Conservation (phyloP, 2,888 invertebrate genomes). For the Diabrotica balteata region DNA sequence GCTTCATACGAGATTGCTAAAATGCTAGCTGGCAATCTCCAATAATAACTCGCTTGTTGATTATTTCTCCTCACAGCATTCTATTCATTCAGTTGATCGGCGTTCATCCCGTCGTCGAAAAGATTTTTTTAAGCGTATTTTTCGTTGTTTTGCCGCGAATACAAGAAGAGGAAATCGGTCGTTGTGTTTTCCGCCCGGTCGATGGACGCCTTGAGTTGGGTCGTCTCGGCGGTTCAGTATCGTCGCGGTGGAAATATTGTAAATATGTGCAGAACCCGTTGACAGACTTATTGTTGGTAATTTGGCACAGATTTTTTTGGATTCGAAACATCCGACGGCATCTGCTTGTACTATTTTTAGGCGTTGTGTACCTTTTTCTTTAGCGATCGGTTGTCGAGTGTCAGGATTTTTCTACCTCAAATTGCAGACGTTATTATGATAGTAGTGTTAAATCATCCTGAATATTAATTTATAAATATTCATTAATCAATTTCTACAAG, state of each 20-base stretch:
- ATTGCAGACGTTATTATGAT: no score
- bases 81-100: conserved; percentile 16
- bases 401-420: no score
- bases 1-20: conserved; percentile 3
- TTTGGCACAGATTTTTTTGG: conserved; percentile 15
- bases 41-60: conserved; percentile 28
- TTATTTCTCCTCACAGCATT: conserved; percentile 21
- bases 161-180: not conserved
- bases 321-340: not conserved
- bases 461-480: no score
- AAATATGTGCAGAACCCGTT: conserved; percentile 10
- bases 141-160: no score
- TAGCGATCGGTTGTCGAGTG: no score
- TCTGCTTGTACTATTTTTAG: not conserved
- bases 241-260: conserved; percentile 1
- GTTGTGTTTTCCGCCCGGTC: not conserved
- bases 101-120: conserved; percentile 8
- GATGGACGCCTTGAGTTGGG: no score
- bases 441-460: no score
- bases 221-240: no score
- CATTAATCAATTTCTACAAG: no score
- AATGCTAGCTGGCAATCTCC: conserved; percentile 16
- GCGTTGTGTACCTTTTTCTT: no score
- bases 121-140: not conserved
- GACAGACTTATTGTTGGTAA: conserved; percentile 16